Base-by-base conservation (phyloP, 2,113 vertebrate genomes). In the Colinus virginianus region DNA sequence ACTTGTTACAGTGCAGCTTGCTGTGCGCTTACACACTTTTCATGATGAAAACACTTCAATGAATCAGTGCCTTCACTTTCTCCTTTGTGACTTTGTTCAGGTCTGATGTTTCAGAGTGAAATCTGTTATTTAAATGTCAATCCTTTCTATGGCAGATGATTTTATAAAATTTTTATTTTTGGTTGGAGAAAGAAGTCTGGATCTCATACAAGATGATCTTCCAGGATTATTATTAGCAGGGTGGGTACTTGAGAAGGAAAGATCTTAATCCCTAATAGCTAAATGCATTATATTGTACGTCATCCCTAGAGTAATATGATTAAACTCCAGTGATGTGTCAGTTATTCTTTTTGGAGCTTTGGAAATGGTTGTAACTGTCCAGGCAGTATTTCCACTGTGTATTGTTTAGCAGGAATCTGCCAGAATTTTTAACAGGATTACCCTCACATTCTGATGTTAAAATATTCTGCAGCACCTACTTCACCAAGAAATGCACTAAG, bases 301-400 rank as follows among this genome's bases (percentile, higher is more conserved):
- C 51, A 90, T 85, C 58, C 43, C 56, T 71, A 28, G 78, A 25
- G 34, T 15, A 55, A 38, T 5, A 28, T n/a, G 56, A 62, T 84
- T 79, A 63, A 67, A 28, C 7, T 77, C 46, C 38, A 66, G 21
- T 84, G 71, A 9, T 15, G 10, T 69, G 72, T 87, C n/a, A 77
- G 49, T 80, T 67, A 36, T 46, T 62, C 42, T 43, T 88, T 75
- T 51, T 72, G 43, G 70, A 87, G 48, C 19, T 90, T 78, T 93
- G 82, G 59, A 48, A 92, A 66, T 20, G 3, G 15, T 46, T 78
- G 75, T 90, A 91, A 83, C 43, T 84, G 96, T 85, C 63, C 70
- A 85, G 42, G 36, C 42, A 81, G 56, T 9, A 30, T 88, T 93
- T 92, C 59, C 76, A 32, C 55, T 63, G 20, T 68, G 34, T 53